phyloP scores from a whole-genome alignment of 2,113 vertebrate genomes.

The Isichthys henryi region DNA sequence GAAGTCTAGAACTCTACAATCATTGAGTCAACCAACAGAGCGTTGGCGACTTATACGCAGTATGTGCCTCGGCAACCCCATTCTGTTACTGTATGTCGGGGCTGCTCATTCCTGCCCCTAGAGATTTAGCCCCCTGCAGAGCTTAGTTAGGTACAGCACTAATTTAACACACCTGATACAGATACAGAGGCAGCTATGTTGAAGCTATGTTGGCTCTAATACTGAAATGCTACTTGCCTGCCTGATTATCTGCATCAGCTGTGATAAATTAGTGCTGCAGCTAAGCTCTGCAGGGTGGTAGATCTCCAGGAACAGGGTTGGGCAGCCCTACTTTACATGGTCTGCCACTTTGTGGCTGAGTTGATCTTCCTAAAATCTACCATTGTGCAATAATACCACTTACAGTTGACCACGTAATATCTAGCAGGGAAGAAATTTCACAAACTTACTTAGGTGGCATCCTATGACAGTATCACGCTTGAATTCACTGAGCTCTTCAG shows the following conservation, averaged over 20 bases:
- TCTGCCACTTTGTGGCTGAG: background rate
- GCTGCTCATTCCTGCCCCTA: background rate
- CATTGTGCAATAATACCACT: background rate
- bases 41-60: background rate
- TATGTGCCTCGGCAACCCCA: background rate
- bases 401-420: background rate
- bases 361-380: background rate
- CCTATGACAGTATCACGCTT: background rate
- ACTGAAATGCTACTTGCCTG: too few species aligned
- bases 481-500: background rate
- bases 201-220: too few species aligned
- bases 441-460: background rate
- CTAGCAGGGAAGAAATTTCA: background rate
- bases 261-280: too few species aligned
- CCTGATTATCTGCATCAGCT: too few species aligned
- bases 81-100: too few species aligned
- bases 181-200: too few species aligned
- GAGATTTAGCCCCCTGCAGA: background rate
- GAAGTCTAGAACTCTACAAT: background rate
- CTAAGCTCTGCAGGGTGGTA: too few species aligned
- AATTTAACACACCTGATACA: background rate
- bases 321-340: too few species aligned
- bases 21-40: background rate
- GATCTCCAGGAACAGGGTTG: too few species aligned
- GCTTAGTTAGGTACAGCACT: background rate